Base-by-base conservation (phyloP, 2,888 invertebrate genomes). In the Colletes collaris region DNA sequence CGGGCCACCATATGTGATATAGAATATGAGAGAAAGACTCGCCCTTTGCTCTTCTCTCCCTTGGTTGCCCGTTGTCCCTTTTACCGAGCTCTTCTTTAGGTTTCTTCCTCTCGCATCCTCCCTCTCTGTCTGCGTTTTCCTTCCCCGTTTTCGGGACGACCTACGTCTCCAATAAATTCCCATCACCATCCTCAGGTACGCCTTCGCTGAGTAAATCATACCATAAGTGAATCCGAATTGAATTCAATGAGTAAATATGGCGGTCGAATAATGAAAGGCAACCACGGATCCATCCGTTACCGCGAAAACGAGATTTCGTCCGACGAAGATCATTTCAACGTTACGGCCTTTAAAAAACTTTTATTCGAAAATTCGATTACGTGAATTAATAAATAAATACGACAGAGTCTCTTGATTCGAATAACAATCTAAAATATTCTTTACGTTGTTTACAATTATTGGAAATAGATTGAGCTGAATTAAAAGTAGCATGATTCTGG, bases 221-320 rank as follows among this genome's bases (percentile, higher is more conserved):
- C 76, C 82, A 79, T 91, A 92, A 92, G 90, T 92, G 91, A 92
- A 91, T 88, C 89, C 81, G 90, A 92, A 92, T 91, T 92, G 92
- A 92, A 91, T 92, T 85, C 90, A 92, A 92, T 90, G 92, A 92
- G 91, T 92, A 92, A 92, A 92, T 92, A 92, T 92, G 91, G 88
- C 90, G 89, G 83, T 87, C 82, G 85, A 87, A 89, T 90, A 91
- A 90, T 89, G 87, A 90, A 86, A 90, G 79, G 68, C 59, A 68
- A 77, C 67, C 69, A 64, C 46, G 69, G 56, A 56, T 73, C 37
- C 58, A 35, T 56, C 19, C 52, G 44, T 66, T 67, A 35, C 52
- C 64, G 35, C 2, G 37, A 40, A 67, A 62, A 35, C 49, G 60
- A 63, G 55, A 67, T 71, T 67, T 58, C 56, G 55, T 8, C 0